Percentiles rank a stretch among this genome's conserved stretches.
Conservation (phyloP, 2,888 invertebrate genomes). For the Lithophane ornitopus region DNA sequence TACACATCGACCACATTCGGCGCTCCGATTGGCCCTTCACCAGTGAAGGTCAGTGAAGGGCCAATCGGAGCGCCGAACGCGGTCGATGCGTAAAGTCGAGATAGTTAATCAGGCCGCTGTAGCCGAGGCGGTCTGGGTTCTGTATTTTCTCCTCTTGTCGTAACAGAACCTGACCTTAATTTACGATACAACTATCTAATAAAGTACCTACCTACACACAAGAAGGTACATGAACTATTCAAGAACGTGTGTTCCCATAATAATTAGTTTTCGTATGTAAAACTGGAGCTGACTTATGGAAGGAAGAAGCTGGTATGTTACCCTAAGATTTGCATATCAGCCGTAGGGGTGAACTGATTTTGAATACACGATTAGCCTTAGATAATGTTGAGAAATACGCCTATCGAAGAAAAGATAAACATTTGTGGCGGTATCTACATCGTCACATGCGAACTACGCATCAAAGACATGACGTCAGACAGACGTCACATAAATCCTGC, state of each 20-base stretch:
- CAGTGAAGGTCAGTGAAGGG: no score
- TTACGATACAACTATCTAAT: background rate
- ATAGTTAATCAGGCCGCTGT: no score
- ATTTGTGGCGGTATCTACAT: no score
- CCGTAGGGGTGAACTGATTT: background rate
- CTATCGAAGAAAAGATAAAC: background rate
- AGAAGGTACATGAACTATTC: background rate
- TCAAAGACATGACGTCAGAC: no score
- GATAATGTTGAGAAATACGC: background rate
- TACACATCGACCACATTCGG: no score
- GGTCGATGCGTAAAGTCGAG: no score
- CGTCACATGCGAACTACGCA: no score
- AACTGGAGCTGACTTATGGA: conserved; percentile 3
- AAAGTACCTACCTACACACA: background rate
- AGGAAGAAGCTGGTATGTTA: background rate
- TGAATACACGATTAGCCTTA: background rate
- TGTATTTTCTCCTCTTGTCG: background rate
- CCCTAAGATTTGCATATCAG: conserved; percentile 11
- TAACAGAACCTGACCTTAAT: background rate
- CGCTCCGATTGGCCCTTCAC: no score
- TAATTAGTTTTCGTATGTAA: conserved; percentile 33
- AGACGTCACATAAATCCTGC: no score
- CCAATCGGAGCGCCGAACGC: no score
- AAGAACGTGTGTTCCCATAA: conserved; percentile 25
- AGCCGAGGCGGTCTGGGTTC: background rate